Conservation (phyloP, 2,797 vertebrate genomes). For the Cossypha heuglini region DNA sequence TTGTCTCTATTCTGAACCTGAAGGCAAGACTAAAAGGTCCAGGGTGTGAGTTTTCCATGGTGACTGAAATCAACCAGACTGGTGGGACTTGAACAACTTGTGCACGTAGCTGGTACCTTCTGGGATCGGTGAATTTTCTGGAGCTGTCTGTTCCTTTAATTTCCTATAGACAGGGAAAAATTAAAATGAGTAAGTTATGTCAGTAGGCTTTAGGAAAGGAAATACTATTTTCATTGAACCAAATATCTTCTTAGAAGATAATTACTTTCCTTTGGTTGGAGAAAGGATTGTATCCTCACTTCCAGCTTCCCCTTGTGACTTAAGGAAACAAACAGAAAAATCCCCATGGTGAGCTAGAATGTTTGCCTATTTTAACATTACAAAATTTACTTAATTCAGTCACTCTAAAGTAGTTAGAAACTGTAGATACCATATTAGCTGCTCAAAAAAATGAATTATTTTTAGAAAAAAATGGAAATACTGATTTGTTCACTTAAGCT, state of each 20-base stretch:
- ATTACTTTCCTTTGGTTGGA: background rate
- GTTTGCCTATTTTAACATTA: background rate
- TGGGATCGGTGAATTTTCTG: background rate
- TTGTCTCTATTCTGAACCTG: background rate
- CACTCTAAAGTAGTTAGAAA: background rate
- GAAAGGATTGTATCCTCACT: background rate
- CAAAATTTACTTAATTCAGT: background rate
- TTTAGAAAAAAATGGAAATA: background rate
- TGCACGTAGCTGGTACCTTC: fast-evolving
- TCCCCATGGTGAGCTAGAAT: background rate
- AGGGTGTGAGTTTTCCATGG: background rate
- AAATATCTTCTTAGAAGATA: background rate
- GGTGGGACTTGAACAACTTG: background rate
- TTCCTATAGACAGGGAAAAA: background rate
- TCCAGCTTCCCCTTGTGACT: background rate
- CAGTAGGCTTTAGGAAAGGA: background rate
- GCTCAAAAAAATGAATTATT: background rate
- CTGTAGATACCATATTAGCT: background rate
- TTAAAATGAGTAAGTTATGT: background rate
- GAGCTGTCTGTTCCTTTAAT: background rate
- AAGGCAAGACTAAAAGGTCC: background rate
- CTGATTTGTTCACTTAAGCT: background rate
- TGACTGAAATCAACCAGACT: background rate
- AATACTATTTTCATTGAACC: background rate
- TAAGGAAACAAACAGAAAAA: background rate